Percentiles rank a stretch among this genome's conserved stretches.
phyloP scores from a whole-genome alignment of 2,113 vertebrate species.

The Pterocles orientalis region DNA sequence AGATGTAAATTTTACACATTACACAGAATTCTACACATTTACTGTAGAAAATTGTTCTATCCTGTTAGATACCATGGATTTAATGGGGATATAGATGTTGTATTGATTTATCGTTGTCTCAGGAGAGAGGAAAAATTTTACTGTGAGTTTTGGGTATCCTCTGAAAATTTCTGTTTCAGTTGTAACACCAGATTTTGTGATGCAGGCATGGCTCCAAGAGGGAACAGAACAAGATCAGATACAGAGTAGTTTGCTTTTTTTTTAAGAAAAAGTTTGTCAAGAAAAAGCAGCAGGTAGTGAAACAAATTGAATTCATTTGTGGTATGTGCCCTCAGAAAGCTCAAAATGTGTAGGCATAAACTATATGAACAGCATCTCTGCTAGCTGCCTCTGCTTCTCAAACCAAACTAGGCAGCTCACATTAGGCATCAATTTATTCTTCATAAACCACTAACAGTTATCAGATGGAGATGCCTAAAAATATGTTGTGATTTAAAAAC shows the following conservation, averaged over 20 bases:
- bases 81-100: background rate
- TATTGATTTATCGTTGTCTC: background rate
- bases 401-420: background rate
- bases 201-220: background rate
- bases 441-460: background rate
- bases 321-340: background rate
- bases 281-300: background rate
- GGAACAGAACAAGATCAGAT: background rate
- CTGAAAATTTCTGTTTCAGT: background rate
- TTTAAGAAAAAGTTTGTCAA: background rate
- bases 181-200: background rate
- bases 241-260: background rate
- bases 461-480: background rate
- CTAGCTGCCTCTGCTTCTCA: background rate
- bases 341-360: background rate
- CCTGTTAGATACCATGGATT: background rate
- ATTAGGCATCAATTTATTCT: background rate
- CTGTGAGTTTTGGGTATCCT: background rate
- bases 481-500: background rate
- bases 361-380: background rate
- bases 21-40: no score
- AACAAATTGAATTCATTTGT: background rate
- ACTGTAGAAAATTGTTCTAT: background rate
- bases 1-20: background rate
- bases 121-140: background rate